phyloP scores from a whole-genome alignment of 2,797 vertebrate genomes.

The Rhinella marina region DNA sequence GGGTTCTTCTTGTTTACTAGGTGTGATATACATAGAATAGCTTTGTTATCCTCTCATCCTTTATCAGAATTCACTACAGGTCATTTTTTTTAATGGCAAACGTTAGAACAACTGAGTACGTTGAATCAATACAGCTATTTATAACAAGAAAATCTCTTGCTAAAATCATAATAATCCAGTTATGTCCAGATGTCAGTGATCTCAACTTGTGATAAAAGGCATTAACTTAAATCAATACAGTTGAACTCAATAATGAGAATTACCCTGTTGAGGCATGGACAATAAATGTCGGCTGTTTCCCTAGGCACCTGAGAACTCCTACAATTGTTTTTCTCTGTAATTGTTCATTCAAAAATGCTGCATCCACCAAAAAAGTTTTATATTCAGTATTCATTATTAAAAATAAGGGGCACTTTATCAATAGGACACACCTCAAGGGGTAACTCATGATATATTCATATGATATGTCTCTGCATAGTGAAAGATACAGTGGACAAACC shows the following conservation, averaged over 20 bases:
- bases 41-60: not conserved
- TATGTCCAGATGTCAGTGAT: not conserved
- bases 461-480: not conserved
- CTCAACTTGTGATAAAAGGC: not conserved
- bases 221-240: slow-evolving; percentile 5
- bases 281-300: not conserved
- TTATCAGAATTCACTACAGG: not conserved
- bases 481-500: not conserved
- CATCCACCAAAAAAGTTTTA: not conserved
- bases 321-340: not conserved
- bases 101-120: not conserved
- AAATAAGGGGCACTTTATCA: not conserved
- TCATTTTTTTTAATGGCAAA: not conserved
- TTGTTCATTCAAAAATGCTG: not conserved
- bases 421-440: not conserved
- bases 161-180: slow-evolving; percentile 24
- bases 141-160: not conserved
- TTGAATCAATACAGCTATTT: not conserved
- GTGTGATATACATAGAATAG: not conserved
- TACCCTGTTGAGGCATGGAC: not conserved
- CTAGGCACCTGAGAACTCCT: not conserved
- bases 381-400: not conserved
- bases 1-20: not conserved
- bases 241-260: not conserved
- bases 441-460: not conserved